Conservation (phyloP, 2,888 invertebrate genomes). For the Siphlonurus alternatus region DNA sequence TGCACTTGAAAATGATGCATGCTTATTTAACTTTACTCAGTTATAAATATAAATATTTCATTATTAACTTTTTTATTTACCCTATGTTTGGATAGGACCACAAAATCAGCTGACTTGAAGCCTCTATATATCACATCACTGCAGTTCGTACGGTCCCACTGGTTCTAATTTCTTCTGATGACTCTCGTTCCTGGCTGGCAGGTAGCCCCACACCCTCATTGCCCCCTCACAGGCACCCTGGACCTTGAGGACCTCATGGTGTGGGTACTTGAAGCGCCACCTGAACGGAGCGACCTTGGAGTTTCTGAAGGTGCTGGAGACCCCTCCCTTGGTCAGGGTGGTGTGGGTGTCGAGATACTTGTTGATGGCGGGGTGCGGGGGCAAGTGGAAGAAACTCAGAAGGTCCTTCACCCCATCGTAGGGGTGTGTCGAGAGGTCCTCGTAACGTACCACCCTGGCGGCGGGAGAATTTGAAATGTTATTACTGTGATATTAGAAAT, state of each 20-base stretch:
- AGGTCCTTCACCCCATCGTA: slow-evolving; percentile 48
- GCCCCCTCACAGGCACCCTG: slow-evolving; percentile 52
- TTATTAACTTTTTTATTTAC: no score
- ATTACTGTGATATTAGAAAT: no score
- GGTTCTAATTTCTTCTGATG: slow-evolving; percentile 46
- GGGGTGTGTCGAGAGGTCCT: slow-evolving; percentile 64
- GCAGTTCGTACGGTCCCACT: slow-evolving; percentile 17
- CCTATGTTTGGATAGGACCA: no score
- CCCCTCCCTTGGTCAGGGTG: slow-evolving; percentile 58
- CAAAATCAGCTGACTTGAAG: no score
- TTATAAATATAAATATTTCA: no score
- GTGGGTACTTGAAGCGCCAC: slow-evolving; percentile 61
- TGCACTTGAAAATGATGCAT: no score
- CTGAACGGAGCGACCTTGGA: slow-evolving; percentile 75
- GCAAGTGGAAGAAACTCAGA: slow-evolving; percentile 55
- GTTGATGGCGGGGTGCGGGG: slow-evolving; percentile 47
- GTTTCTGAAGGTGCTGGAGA: slow-evolving; percentile 71
- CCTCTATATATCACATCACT: no score
- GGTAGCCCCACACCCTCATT: slow-evolving; percentile 72
- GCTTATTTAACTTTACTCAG: no score
- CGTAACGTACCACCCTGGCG: slow-evolving; percentile 63
- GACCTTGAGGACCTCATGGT: slow-evolving; percentile 49
- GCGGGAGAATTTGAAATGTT: slow-evolving; percentile 11
- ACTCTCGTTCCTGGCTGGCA: slow-evolving; percentile 38
- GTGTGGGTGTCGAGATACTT: slow-evolving; percentile 69